Evolutionary conservation across 2,113 vertebrate genomes (phyloP).

Genomic region (Coregonus clupeaformis): DNA sequence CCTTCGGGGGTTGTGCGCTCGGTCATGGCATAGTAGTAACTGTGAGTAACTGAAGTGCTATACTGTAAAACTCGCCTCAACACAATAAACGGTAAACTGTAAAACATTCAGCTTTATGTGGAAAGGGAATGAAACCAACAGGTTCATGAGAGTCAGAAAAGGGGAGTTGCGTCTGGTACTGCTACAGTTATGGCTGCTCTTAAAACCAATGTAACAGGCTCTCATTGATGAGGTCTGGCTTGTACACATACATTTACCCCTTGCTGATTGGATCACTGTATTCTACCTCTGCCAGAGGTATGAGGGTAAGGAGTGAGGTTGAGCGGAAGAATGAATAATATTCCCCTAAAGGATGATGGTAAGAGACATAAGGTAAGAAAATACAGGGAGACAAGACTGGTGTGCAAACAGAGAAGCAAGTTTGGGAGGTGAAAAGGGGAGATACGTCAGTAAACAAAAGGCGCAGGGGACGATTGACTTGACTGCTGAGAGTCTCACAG

Average conservation of each 20-base stretch:
- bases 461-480: too few species aligned
- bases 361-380: too few species aligned
- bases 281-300: not conserved
- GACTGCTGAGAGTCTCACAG: too few species aligned
- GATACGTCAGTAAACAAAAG: too few species aligned
- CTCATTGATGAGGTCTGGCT: constrained; percentile 12
- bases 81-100: constrained; percentile 9
- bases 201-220: constrained; percentile 28
- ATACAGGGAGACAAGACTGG: too few species aligned
- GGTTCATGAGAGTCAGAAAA: not conserved
- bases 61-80: constrained; percentile 19
- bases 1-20: not conserved
- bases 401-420: too few species aligned
- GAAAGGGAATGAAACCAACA: constrained; percentile 24
- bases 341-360: too few species aligned
- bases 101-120: constrained; percentile 33
- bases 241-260: not conserved
- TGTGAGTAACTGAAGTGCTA: constrained; percentile 27
- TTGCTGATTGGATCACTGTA: not conserved
- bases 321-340: not conserved
- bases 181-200: not conserved
- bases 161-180: not conserved
- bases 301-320: not conserved
- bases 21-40: constrained; percentile 34
- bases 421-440: too few species aligned